A percentile compares a stretch with the other conserved stretches of the same genome.
Conservation (phyloP, 2,888 invertebrate genomes). For the Drosophila flavopinicola region DNA sequence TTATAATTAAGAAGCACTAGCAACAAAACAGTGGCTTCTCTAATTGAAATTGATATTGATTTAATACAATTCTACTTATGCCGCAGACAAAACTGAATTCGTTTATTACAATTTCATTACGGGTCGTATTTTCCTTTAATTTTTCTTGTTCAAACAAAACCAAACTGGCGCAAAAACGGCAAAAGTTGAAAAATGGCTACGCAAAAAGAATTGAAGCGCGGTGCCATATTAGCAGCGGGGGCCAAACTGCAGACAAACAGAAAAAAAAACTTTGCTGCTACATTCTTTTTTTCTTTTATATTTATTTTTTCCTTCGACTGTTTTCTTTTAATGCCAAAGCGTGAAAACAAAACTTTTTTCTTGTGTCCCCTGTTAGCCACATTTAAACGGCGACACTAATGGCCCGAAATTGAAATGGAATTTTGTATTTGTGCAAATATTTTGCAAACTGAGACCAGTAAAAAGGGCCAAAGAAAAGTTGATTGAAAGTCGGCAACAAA, state of each 20-base stretch:
- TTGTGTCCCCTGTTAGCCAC: conserved; percentile 27
- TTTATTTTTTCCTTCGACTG: conserved; percentile 39
- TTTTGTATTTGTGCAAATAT: conserved; percentile 69
- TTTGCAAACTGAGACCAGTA: conserved; percentile 28
- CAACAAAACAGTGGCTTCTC: conserved; percentile 32
- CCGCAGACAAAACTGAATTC: conserved; percentile 25
- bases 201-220: conserved; percentile 14
- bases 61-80: conserved; percentile 7
- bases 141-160: conserved; percentile 61
- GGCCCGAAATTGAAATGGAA: conserved; percentile 75
- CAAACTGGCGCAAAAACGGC: conserved; percentile 18
- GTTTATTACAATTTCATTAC: conserved; percentile 60
- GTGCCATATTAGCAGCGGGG: conserved; percentile 23
- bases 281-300: conserved; percentile 34
- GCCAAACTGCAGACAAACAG: conserved; percentile 45
- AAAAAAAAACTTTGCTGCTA: conserved; percentile 52
- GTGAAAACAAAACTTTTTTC: conserved; percentile 73
- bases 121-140: conserved; percentile 66
- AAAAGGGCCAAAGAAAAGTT: conserved; percentile 29
- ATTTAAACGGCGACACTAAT: conserved; percentile 75
- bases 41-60: not conserved
- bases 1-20: conserved; percentile 21
- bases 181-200: conserved; percentile 52
- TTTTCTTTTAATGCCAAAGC: conserved; percentile 63
- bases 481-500: conserved; percentile 8